Conservation (phyloP, 1,140 invertebrate genomes). For the Drosophila mayri region DNA sequence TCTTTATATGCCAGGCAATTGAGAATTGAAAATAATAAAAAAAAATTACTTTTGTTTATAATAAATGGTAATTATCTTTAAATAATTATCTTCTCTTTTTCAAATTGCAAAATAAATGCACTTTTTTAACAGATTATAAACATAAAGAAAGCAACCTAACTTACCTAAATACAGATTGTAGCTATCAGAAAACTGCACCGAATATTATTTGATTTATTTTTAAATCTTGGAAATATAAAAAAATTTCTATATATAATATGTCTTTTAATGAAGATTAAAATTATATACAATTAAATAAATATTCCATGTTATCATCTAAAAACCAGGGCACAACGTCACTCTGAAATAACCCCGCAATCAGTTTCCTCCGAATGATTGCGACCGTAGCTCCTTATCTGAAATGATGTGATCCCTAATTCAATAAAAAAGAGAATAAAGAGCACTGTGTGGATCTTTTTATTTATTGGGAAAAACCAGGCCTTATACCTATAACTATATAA, state of each 20-base stretch:
- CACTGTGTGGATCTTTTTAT: background rate
- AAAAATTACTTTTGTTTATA: too few relatives aligned
- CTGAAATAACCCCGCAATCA: background rate
- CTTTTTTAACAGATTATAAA: too few relatives aligned
- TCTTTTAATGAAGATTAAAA: background rate
- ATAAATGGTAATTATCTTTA: background rate
- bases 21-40: background rate
- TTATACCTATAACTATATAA: background rate
- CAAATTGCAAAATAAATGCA: background rate
- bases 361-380: background rate
- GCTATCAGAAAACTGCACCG: background rate
- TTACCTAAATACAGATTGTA: background rate
- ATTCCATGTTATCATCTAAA: background rate
- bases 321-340: background rate
- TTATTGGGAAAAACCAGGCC: background rate
- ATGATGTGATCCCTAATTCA: background rate
- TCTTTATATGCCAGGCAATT: slow-evolving; percentile 1
- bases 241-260: background rate
- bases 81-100: too few relatives aligned
- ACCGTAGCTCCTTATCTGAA: background rate
- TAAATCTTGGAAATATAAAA: background rate
- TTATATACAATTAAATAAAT: background rate
- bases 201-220: background rate
- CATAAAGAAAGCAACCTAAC: background rate
- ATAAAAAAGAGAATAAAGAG: background rate